phyloP scores from a whole-genome alignment of 1,140 invertebrate genomes.

The Aporrectodea caliginosa region DNA sequence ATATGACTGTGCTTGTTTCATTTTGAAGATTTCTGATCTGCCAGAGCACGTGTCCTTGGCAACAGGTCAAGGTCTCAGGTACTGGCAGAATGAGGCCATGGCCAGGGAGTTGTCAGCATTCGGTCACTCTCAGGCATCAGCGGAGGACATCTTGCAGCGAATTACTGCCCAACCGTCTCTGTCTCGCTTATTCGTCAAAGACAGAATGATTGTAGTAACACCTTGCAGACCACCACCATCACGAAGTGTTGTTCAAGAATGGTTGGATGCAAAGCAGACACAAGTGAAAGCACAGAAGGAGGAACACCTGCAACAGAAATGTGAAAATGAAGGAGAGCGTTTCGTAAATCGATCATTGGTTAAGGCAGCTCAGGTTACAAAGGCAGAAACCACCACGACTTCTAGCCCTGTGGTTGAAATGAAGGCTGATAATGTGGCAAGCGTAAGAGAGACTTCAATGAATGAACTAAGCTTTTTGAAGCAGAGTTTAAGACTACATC shows the following conservation, averaged over 20 bases:
- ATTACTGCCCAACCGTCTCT: slow-evolving; percentile 41
- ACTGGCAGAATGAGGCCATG: background rate
- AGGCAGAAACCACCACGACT: too few relatives aligned
- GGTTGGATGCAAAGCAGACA: slow-evolving; percentile 38
- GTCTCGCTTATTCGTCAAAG: slow-evolving; percentile 38
- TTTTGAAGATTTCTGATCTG: slow-evolving; percentile 7
- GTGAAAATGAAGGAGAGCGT: background rate
- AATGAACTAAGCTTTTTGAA: too few relatives aligned
- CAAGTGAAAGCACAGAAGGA: slow-evolving; percentile 10
- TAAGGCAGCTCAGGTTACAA: too few relatives aligned
- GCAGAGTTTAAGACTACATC: too few relatives aligned
- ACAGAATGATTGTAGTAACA: slow-evolving; percentile 40
- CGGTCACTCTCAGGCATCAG: slow-evolving; percentile 29
- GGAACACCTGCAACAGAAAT: slow-evolving; percentile 5
- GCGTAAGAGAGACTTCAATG: too few relatives aligned
- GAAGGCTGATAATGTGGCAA: too few relatives aligned
- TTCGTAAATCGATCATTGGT: too few relatives aligned
- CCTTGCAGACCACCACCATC: slow-evolving; percentile 44
- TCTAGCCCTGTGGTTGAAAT: too few relatives aligned
- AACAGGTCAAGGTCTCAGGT: too few relatives aligned
- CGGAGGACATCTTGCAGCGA: slow-evolving; percentile 36
- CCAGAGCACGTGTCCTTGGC: background rate
- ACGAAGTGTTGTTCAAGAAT: slow-evolving; percentile 34
- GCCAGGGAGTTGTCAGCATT: background rate
- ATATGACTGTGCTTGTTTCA: background rate